A percentile compares a stretch with the other conserved stretches of the same genome.
Conservation (phyloP, 1,140 invertebrate genomes). For the Idris sp. region DNA sequence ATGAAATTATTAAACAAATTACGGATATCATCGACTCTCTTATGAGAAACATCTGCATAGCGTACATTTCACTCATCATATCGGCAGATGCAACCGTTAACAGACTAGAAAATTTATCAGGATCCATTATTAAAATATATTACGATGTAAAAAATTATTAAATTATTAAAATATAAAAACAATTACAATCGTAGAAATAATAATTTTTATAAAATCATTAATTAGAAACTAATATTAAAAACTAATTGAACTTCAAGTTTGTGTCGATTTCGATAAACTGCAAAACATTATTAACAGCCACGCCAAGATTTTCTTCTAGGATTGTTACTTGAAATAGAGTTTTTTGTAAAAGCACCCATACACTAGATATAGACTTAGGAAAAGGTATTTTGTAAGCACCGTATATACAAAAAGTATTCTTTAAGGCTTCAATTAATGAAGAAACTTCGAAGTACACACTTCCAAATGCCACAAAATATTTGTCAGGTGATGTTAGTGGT, state of each 20-base stretch:
- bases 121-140: too few relatives aligned
- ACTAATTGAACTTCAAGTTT: too few relatives aligned
- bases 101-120: too few relatives aligned
- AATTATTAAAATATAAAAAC: too few relatives aligned
- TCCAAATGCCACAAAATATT: slow-evolving; percentile 7
- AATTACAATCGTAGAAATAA: too few relatives aligned
- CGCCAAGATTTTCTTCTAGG: slow-evolving; percentile 13
- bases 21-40: neutral
- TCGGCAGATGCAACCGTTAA: neutral
- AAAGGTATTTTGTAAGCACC: slow-evolving; percentile 7
- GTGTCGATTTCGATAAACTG: slow-evolving; percentile 23
- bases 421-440: slow-evolving; percentile 4
- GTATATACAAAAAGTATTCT: slow-evolving; percentile 2
- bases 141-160: too few relatives aligned
- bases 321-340: neutral
- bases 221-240: too few relatives aligned
- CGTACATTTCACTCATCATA: neutral
- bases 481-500: slow-evolving; percentile 2
- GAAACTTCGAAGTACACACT: slow-evolving; percentile 5
- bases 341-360: slow-evolving; percentile 30
- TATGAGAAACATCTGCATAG: neutral
- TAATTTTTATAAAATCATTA: too few relatives aligned
- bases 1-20: neutral
- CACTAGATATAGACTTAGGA: neutral
- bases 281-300: slow-evolving; percentile 16